Evolutionary conservation across 2,113 vertebrate genomes (phyloP).

Genomic region (Struthio camelus): DNA sequence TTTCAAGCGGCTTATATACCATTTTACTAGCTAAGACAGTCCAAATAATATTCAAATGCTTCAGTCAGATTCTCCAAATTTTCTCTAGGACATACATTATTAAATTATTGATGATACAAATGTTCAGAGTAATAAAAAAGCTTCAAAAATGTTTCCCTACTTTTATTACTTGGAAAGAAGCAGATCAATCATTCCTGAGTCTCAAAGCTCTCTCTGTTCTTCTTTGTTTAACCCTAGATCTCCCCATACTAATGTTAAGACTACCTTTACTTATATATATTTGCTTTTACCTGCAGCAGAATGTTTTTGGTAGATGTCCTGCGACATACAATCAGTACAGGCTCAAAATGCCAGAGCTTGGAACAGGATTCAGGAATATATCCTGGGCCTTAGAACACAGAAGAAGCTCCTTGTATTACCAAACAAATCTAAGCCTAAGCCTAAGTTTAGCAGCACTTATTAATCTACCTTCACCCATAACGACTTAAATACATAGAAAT

Average conservation of each 20-base stretch:
- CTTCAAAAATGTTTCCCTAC: neutral
- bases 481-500: neutral
- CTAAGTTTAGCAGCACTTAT: neutral
- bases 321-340: neutral
- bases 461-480: neutral
- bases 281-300: neutral
- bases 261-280: neutral
- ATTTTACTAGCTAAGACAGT: neutral
- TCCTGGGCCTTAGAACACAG: neutral
- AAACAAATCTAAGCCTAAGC: neutral
- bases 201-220: neutral
- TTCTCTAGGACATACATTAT: neutral
- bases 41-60: neutral
- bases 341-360: neutral
- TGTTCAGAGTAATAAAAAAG: slow-evolving; percentile 6
- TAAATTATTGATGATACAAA: slow-evolving; percentile 36
- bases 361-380: neutral
- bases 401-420: neutral
- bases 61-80: neutral
- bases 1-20: neutral
- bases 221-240: neutral
- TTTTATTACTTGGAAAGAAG: neutral
- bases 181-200: neutral
- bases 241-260: neutral
- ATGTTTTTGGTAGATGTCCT: neutral